A percentile compares a stretch with the other conserved stretches of the same genome.
These are phyloP conservation scores for Argyrosomus regius DNA, from an alignment of 2,797 vertebrate species.

Conservation along the genomic window DNA sequence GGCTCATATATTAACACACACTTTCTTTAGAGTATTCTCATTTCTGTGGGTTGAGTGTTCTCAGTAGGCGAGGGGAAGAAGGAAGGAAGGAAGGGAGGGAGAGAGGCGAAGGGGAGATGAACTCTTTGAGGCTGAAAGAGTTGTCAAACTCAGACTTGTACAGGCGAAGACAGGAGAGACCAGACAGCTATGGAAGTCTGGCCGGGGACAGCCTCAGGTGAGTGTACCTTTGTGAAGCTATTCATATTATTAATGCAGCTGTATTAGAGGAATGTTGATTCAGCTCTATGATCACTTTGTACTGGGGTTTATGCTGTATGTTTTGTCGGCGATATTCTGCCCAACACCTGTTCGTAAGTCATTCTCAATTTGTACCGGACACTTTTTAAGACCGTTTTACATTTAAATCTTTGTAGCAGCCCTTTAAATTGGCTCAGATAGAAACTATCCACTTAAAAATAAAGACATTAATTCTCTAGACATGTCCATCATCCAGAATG, in stretches of 20 bases:
- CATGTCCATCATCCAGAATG: neutral
- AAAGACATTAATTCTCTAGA: too few species aligned
- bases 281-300: neutral
- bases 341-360: neutral
- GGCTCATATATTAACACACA: slow-evolving; percentile 8
- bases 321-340: neutral
- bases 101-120: slow-evolving; percentile 84
- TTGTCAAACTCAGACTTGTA: slow-evolving; percentile 94
- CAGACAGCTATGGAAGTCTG: slow-evolving; percentile 82
- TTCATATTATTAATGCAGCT: neutral
- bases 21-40: slow-evolving; percentile 1
- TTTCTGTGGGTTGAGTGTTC: slow-evolving; percentile 29
- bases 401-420: neutral
- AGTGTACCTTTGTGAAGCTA: slow-evolving; percentile 35
- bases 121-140: slow-evolving; percentile 92
- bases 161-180: slow-evolving; percentile 91
- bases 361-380: neutral
- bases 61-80: slow-evolving; percentile 34
- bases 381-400: neutral
- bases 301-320: neutral
- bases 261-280: neutral
- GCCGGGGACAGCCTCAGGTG: slow-evolving; percentile 88
- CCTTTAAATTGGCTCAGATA: neutral
- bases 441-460: neutral
- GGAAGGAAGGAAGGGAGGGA: slow-evolving; percentile 46